Conservation (phyloP, 2,888 invertebrate genomes). For the Epirrhoe alternata region DNA sequence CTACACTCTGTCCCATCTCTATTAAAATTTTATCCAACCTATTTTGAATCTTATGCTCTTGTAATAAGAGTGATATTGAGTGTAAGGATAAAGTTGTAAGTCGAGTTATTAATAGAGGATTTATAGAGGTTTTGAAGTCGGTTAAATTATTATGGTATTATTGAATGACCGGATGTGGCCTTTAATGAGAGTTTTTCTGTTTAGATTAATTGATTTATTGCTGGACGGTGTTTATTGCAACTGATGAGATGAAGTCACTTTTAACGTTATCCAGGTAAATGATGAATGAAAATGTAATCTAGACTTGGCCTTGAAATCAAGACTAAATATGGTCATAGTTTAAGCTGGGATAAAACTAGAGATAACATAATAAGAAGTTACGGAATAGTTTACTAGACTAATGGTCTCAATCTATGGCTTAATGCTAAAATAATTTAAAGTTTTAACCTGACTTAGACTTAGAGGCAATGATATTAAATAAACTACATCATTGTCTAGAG, state of each 20-base stretch:
- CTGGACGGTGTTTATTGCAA: constrained; percentile 16
- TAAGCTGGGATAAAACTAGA: too few species aligned
- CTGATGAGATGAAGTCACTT: constrained; percentile 12
- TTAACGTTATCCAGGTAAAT: not conserved
- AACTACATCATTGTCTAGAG: too few species aligned
- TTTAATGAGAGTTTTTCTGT: constrained; percentile 50
- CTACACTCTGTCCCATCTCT: constrained; percentile 61
- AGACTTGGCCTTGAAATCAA: too few species aligned
- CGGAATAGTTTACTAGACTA: too few species aligned
- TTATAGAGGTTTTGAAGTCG: constrained; percentile 67
- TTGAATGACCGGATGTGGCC: constrained; percentile 56
- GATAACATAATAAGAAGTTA: too few species aligned
- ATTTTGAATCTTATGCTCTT: constrained; percentile 13
- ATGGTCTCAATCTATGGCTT: too few species aligned
- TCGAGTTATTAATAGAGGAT: constrained; percentile 62
- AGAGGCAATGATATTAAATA: too few species aligned
- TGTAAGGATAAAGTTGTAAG: constrained; percentile 34
- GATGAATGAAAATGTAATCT: too few species aligned
- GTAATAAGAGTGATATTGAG: constrained; percentile 22
- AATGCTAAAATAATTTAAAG: too few species aligned
- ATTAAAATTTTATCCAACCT: constrained; percentile 44
- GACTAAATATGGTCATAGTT: too few species aligned
- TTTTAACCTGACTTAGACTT: too few species aligned
- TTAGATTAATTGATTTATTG: constrained; percentile 37
- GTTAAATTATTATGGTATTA: constrained; percentile 62